phyloP scores from a whole-genome alignment of 1,140 invertebrate genomes.

The Lasioglossum albipes region DNA sequence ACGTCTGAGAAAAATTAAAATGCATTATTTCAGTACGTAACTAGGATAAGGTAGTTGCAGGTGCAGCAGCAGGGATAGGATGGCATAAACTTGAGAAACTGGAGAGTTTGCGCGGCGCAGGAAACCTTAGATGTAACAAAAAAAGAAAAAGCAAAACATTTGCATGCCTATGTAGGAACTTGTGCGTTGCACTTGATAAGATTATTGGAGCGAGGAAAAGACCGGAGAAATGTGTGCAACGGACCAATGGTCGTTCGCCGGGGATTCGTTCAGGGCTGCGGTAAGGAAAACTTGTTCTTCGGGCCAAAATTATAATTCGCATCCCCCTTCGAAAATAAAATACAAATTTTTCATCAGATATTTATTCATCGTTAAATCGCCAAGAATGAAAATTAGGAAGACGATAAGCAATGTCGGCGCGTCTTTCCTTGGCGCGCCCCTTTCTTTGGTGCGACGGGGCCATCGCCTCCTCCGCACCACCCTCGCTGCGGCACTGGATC shows the following conservation, averaged over 20 bases:
- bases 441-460: too few relatives aligned
- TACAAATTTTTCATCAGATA: too few relatives aligned
- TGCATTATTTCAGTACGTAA: not conserved
- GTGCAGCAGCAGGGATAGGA: not conserved
- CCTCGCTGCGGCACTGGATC: not conserved
- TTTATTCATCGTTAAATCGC: too few relatives aligned
- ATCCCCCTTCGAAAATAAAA: too few relatives aligned
- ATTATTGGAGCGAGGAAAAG: slow-evolving; percentile 2
- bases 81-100: not conserved
- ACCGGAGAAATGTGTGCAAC: slow-evolving; percentile 3
- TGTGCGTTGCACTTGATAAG: not conserved
- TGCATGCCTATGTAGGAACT: not conserved
- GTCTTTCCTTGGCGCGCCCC: too few relatives aligned
- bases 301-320: too few relatives aligned
- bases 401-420: too few relatives aligned
- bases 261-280: too few relatives aligned
- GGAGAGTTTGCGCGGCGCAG: not conserved
- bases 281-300: too few relatives aligned
- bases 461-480: too few relatives aligned
- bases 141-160: not conserved
- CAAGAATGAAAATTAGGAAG: too few relatives aligned
- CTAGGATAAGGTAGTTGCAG: not conserved
- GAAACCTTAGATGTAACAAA: not conserved
- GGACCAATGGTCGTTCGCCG: not conserved
- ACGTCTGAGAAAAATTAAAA: not conserved